phyloP scores from a whole-genome alignment of 2,888 invertebrate genomes.

The Geotrupes spiniger region DNA sequence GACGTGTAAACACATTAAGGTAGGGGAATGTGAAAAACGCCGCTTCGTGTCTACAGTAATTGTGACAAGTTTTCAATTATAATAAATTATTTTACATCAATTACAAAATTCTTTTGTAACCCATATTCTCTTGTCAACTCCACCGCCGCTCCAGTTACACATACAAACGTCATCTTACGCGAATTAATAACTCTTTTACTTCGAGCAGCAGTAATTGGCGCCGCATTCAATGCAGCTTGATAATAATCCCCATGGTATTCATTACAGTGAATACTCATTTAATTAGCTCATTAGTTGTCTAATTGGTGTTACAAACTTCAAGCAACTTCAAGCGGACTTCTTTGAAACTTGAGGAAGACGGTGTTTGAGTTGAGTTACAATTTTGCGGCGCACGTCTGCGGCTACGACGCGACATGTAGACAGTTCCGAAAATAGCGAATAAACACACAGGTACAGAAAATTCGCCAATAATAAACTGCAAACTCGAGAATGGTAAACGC shows the following conservation, averaged over 20 bases:
- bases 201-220: conserved; percentile 36
- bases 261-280: conserved; percentile 54
- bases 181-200: conserved; percentile 22
- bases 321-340: conserved; percentile 20
- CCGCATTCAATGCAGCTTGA: conserved; percentile 40
- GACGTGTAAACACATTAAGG: no score
- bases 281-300: conserved; percentile 55
- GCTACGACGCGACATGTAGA: no score
- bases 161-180: conserved; percentile 16
- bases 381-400: background rate
- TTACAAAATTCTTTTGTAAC: no score
- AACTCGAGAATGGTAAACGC: no score
- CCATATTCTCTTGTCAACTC: conserved; percentile 6
- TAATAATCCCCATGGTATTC: conserved; percentile 47
- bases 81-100: no score
- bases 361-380: background rate
- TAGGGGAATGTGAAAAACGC: no score
- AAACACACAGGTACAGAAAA: no score
- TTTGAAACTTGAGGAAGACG: conserved; percentile 9
- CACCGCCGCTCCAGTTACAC: conserved; percentile 2
- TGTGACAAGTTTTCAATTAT: no score
- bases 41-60: no score
- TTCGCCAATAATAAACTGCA: no score
- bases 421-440: no score
- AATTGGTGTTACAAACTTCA: conserved; percentile 52